A percentile compares a stretch with the other conserved stretches of the same genome.
Conservation (phyloP, 2,113 vertebrate species). For the Chrysochloris asiatica region DNA sequence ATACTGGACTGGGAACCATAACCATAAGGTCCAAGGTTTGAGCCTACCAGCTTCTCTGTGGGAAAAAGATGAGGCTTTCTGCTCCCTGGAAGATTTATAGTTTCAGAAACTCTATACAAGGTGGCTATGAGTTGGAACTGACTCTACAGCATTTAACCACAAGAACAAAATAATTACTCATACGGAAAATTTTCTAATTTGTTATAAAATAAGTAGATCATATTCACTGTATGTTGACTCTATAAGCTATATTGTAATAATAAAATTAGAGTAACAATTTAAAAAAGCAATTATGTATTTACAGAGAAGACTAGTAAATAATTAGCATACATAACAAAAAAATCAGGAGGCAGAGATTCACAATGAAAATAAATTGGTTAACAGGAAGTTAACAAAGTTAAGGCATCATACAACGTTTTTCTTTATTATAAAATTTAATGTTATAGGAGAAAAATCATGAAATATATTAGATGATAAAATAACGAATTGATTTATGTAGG, state of each 20-base stretch:
- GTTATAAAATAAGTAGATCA: constrained; percentile 33
- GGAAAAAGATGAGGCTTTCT: no score
- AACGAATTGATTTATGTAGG: constrained; percentile 21
- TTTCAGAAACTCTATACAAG: no score
- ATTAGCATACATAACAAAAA: neutral
- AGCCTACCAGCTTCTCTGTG: no score
- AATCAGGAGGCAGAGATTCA: constrained; percentile 38
- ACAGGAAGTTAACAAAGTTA: constrained; percentile 44
- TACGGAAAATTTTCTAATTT: constrained; percentile 14
- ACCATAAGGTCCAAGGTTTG: no score
- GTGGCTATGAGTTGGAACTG: no score
- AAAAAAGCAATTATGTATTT: constrained; percentile 51
- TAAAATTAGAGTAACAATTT: constrained; percentile 52
- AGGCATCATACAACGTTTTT: neutral
- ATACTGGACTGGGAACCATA: no score
- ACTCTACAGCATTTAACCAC: no score
- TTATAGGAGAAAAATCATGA: constrained; percentile 44
- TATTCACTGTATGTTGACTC: constrained; percentile 33
- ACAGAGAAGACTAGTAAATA: constrained; percentile 25
- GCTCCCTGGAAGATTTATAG: no score
- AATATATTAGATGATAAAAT: constrained; percentile 40
- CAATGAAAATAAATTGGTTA: constrained; percentile 63
- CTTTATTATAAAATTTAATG: constrained; percentile 44
- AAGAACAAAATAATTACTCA: constrained; percentile 49
- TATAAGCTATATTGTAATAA: constrained; percentile 42